Conservation (phyloP, 2,888 invertebrate genomes). For the Trypoxylon attenuatum region DNA sequence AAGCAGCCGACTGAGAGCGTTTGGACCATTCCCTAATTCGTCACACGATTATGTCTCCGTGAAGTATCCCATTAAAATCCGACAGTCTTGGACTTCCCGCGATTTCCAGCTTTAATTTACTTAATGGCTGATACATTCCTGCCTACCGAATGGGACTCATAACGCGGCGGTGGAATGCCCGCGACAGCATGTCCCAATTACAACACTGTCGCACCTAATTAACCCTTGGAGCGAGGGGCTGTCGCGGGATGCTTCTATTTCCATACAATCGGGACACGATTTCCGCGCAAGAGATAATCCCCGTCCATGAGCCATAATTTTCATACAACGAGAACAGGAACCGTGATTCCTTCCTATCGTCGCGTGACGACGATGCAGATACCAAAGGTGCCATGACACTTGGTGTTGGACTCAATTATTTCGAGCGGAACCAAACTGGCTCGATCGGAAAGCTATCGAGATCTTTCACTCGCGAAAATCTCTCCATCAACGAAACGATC, state of each 20-base stretch:
- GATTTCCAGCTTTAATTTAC: constrained; percentile 4
- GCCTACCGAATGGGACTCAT: not conserved
- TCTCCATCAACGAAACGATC: not conserved
- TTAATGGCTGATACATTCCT: constrained; percentile 3
- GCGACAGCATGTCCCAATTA: constrained; percentile 5
- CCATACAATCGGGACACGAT: not conserved
- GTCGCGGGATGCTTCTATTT: not conserved
- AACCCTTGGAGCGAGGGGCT: constrained; percentile 4
- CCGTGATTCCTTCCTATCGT: not conserved
- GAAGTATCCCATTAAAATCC: constrained; percentile 1
- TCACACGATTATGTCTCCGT: constrained; percentile 20
- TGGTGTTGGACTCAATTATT: too few relatives aligned
- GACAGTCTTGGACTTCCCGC: not conserved
- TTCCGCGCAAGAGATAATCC: not conserved
- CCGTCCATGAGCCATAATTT: not conserved
- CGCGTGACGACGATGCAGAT: not conserved
- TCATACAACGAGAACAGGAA: not conserved
- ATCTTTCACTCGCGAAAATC: not conserved
- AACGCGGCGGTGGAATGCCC: not conserved
- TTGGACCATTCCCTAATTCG: constrained; percentile 12
- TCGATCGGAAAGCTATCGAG: too few relatives aligned
- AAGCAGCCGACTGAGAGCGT: constrained; percentile 1
- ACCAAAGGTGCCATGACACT: too few relatives aligned
- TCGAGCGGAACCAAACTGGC: not conserved
- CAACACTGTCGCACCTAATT: constrained; percentile 11